Evolutionary conservation across 2,797 vertebrate genomes (phyloP).

Genomic region (Chrysolophus pictus): DNA sequence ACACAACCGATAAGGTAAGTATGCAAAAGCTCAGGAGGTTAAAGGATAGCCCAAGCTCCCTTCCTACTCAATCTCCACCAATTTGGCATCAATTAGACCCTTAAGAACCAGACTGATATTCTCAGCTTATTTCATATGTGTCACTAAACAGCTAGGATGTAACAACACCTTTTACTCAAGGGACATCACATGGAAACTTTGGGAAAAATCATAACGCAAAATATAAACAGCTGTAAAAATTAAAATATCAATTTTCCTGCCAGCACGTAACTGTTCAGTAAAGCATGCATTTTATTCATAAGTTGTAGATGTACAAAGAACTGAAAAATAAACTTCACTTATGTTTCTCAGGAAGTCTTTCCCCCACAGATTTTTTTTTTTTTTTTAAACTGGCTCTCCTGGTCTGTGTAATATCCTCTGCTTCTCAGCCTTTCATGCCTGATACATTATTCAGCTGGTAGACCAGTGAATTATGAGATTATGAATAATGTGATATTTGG

Average conservation of each 20-base stretch:
- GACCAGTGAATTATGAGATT: slow-evolving; percentile 29
- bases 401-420: not conserved
- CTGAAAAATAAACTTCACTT: not conserved
- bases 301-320: slow-evolving; percentile 14
- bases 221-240: slow-evolving; percentile 49
- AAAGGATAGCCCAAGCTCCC: not conserved
- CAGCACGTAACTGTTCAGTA: not conserved
- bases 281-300: slow-evolving; percentile 9
- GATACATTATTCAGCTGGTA: slow-evolving; percentile 24
- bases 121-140: not conserved
- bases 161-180: not conserved
- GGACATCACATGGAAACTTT: not conserved
- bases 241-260: slow-evolving; percentile 20
- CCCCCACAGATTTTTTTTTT: slow-evolving; percentile 9
- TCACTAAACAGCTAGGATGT: not conserved
- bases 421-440: slow-evolving; percentile 12
- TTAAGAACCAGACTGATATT: not conserved
- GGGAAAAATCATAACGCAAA: not conserved
- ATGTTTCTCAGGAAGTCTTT: slow-evolving; percentile 22
- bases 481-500: not conserved
- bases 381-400: slow-evolving; percentile 12
- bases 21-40: slow-evolving; percentile 29
- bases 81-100: slow-evolving; percentile 30
- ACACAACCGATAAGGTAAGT: slow-evolving; percentile 37
- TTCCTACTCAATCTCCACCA: slow-evolving; percentile 11